Conservation (phyloP, 2,888 invertebrate species). For the Calephelis perditalis region DNA sequence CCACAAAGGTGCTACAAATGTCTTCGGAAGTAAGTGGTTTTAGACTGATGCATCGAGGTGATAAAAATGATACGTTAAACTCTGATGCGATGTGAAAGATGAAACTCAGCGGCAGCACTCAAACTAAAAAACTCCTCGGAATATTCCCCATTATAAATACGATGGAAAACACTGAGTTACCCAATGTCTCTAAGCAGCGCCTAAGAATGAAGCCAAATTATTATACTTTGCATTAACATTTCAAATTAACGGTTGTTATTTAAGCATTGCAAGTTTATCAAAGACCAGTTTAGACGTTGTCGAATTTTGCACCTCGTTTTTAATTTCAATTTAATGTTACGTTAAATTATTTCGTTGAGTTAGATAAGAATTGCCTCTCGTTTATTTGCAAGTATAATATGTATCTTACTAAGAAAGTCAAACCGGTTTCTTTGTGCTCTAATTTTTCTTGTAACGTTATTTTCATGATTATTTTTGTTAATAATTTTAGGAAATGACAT, state of each 20-base stretch:
- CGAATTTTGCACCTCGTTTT: background rate
- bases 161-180: no score
- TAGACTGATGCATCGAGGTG: no score
- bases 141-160: no score
- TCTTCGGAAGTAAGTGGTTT: no score
- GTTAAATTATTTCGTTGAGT: slow-evolving; percentile 13
- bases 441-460: slow-evolving; percentile 2
- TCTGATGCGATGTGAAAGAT: background rate
- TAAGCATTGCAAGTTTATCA: background rate
- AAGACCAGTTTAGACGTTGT: background rate
- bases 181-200: background rate
- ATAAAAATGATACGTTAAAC: no score
- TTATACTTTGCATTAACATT: background rate
- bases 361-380: slow-evolving; percentile 19
- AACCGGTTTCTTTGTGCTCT: slow-evolving; percentile 4
- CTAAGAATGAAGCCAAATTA: background rate
- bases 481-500: background rate
- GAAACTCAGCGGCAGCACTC: background rate
- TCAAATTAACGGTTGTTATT: background rate
- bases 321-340: slow-evolving; percentile 4
- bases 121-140: no score
- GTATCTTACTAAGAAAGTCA: slow-evolving; percentile 2
- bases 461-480: slow-evolving; percentile 4
- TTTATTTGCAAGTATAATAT: slow-evolving; percentile 15
- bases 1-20: no score